Conservation (phyloP, 1,140 invertebrate species). For the Ylistrum balloti region DNA sequence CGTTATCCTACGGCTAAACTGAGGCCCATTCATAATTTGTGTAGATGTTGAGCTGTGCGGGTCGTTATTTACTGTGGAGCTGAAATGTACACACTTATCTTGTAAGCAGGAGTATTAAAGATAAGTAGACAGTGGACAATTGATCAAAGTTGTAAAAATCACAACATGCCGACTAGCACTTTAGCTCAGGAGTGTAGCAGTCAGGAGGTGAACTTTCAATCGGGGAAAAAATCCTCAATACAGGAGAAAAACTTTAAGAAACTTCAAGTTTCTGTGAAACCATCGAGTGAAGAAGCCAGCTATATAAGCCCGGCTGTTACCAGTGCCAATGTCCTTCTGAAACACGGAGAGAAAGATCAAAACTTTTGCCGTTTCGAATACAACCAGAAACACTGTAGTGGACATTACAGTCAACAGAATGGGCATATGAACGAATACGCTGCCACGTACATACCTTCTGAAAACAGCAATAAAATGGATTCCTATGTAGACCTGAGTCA, state of each 20-base stretch:
- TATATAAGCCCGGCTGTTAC: background rate
- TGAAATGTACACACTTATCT: background rate
- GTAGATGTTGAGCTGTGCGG: background rate
- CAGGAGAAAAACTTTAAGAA: constrained; percentile 2
- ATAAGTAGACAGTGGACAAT: too few relatives aligned
- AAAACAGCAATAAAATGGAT: background rate
- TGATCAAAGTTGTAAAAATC: background rate
- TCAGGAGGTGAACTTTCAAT: background rate
- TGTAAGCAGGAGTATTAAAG: background rate
- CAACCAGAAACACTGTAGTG: background rate
- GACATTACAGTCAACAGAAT: background rate
- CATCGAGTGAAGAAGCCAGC: background rate
- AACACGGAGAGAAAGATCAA: background rate
- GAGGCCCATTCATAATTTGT: background rate
- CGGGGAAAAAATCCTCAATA: background rate
- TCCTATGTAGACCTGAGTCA: background rate
- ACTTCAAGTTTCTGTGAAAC: constrained; percentile 9
- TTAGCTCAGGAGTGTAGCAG: background rate
- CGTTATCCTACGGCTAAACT: background rate
- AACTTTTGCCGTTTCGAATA: background rate
- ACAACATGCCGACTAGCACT: background rate
- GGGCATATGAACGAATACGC: background rate
- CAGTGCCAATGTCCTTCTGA: background rate
- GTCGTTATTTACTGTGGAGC: background rate
- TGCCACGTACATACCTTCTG: background rate